A percentile compares a stretch with the other conserved stretches of the same genome.
phyloP scores from a whole-genome alignment of 2,113 vertebrate genomes.

The Trogon surrucura region DNA sequence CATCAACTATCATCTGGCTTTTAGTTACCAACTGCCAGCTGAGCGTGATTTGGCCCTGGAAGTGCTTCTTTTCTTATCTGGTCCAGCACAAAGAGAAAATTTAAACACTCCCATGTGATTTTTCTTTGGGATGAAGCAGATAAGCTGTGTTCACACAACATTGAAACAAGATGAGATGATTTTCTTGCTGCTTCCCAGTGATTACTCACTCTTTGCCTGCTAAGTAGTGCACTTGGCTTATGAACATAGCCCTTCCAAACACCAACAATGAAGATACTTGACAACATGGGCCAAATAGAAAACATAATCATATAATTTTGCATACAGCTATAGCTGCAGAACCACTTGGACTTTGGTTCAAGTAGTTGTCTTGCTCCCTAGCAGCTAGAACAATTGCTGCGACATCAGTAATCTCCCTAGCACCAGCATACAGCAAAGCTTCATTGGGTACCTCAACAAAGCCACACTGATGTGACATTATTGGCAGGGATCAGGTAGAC shows the following conservation, averaged over 20 bases:
- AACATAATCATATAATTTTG: neutral
- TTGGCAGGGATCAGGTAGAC: neutral
- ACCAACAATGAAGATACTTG: neutral
- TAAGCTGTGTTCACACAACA: neutral
- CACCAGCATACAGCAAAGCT: neutral
- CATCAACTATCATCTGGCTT: neutral
- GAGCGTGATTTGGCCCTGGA: neutral
- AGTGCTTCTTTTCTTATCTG: neutral
- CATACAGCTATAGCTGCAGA: neutral
- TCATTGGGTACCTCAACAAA: neutral
- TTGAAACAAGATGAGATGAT: neutral
- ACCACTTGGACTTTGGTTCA: neutral
- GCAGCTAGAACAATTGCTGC: neutral
- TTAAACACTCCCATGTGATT: neutral
- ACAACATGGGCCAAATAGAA: neutral
- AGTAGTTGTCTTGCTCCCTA: neutral
- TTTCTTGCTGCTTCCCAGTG: neutral
- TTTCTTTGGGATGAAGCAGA: neutral
- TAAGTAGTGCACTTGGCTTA: neutral
- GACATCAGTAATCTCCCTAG: neutral
- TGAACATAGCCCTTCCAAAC: neutral
- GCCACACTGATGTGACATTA: rapidly evolving
- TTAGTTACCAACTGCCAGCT: neutral
- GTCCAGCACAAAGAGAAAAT: neutral
- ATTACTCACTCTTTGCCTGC: neutral